Percentiles rank a stretch among this genome's conserved stretches.
Evolutionary conservation across 2,113 vertebrate species (phyloP).

Genomic region (Epinephelus moara): DNA sequence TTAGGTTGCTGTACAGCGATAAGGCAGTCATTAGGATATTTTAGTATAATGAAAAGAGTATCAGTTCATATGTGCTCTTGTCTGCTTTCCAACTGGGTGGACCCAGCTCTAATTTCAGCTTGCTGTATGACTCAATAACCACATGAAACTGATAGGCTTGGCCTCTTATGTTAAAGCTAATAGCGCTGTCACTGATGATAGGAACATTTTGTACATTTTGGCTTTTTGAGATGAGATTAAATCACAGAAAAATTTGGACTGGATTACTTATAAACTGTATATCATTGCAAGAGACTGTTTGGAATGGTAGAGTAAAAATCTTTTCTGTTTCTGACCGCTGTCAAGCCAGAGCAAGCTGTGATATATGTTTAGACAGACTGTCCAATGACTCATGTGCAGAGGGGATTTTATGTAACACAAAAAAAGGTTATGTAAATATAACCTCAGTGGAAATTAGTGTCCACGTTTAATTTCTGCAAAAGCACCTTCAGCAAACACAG

Average conservation of each 20-base stretch:
- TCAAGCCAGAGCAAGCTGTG: neutral
- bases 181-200: neutral
- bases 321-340: neutral
- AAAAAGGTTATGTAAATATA: neutral
- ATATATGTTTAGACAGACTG: neutral
- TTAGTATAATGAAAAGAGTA: constrained; percentile 1
- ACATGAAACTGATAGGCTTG: constrained; percentile 43
- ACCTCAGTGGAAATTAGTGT: constrained; percentile 3
- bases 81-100: constrained; percentile 47
- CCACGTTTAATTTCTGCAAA: constrained; percentile 2
- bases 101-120: constrained; percentile 22
- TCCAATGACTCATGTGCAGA: constrained; percentile 19
- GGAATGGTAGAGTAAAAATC: neutral
- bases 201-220: constrained; percentile 28
- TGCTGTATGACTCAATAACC: constrained; percentile 55
- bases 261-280: neutral
- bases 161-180: constrained; percentile 28
- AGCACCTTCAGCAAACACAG: neutral
- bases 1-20: neutral
- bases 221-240: constrained; percentile 13
- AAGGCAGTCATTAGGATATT: neutral
- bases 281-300: neutral
- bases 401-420: neutral
- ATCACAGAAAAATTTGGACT: neutral
- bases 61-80: constrained; percentile 23